phyloP scores from a whole-genome alignment of 2,797 vertebrate genomes.

The Sternotherus odoratus region DNA sequence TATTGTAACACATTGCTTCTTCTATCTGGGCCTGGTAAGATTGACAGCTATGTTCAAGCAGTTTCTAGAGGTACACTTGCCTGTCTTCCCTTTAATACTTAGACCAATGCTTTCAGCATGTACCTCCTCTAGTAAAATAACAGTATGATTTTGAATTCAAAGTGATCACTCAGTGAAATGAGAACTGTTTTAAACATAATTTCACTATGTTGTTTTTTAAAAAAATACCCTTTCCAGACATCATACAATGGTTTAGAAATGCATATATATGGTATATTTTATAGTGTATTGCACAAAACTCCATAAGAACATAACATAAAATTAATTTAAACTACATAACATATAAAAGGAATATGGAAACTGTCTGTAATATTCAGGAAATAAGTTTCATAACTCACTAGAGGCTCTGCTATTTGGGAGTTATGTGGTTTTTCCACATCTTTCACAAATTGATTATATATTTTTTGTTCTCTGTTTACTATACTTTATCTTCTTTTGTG shows the following conservation, averaged over 20 bases:
- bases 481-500: constrained; percentile 3
- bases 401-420: constrained; percentile 23
- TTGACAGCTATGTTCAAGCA: not conserved
- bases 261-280: constrained; percentile 16
- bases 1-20: not conserved
- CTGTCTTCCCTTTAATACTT: not conserved
- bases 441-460: constrained; percentile 44
- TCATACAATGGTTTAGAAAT: constrained; percentile 55
- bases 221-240: constrained; percentile 46
- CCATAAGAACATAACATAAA: constrained; percentile 64
- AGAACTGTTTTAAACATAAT: constrained; percentile 5
- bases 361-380: constrained; percentile 58
- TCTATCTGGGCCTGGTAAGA: not conserved
- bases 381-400: constrained; percentile 62
- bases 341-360: constrained; percentile 71
- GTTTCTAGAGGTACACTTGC: not conserved
- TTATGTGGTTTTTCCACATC: constrained; percentile 50
- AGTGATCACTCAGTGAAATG: not conserved
- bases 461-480: constrained; percentile 46
- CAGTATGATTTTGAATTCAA: constrained; percentile 46
- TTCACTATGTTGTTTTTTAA: constrained; percentile 16
- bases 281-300: constrained; percentile 43
- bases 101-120: not conserved
- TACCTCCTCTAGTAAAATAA: constrained; percentile 22
- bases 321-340: constrained; percentile 66